Evolutionary conservation across 2,797 vertebrate species (phyloP), one percentile per base, ranked within the genome.

Genomic region (Neomorphus geoffroyi): DNA sequence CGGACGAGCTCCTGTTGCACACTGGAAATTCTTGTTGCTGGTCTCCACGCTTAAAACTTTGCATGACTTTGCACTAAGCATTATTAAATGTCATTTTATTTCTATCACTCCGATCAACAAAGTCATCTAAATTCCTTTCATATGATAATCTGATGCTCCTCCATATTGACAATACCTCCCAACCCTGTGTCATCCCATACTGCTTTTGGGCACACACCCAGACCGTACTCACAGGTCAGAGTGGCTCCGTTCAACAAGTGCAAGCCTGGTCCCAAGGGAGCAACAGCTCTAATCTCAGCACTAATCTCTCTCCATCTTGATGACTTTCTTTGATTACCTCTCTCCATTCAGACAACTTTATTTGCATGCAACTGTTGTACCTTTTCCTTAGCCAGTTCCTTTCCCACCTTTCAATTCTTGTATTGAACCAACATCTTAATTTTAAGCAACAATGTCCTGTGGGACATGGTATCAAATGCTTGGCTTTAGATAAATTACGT

Each of bases 91-190:
- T 28, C 30, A 93, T 73, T 93, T 92, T 88, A 92, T 37, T 65
- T 66, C 70, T 81, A 84, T 90, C 73, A 37, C 32, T 60, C 30
- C 1, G 0, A 84, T 86, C 80, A 95, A 88, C 66, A 81, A 70
- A 85, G 73, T 79, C 8, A 93, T 80, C 88, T 77, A 80, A 93
- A 96, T 81, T 70, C 88, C 83, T 94, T 78, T 79, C 33, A 33
- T 30, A 80, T 37, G 73, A 94, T 58, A 74, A 87, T 27, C n/a
- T 21, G 24, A 50, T 56, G 57, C 78, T 90, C 58, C 80, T 93
- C 70, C 10, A 2, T 60, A 77, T 11, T 75, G 78, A 77, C 74
- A 84, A 72, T 69, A 33, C 48, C 48, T 87, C 77, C 80, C 80
- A 80, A 67, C 33, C 9, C 70, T 32, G 61, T 90, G 72, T 53